Evolutionary conservation across 2,113 vertebrate genomes (phyloP).

Genomic region (Benitochromis conjunctus): DNA sequence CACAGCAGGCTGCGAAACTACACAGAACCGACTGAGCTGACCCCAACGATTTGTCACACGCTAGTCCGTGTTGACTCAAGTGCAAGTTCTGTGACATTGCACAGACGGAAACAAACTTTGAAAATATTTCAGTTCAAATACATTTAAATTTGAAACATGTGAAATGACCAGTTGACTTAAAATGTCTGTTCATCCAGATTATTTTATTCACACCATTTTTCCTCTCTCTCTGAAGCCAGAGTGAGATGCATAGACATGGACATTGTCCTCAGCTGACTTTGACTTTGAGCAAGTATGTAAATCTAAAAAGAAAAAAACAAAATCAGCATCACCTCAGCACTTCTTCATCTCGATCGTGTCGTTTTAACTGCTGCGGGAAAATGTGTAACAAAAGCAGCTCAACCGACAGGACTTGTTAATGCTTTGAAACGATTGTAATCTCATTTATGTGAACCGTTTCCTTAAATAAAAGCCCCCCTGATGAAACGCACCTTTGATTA

Average conservation of each 20-base stretch:
- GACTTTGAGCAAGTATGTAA: background rate
- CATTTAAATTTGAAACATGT: background rate
- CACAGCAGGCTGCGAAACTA: constrained; percentile 1
- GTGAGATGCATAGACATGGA: background rate
- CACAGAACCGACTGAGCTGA: constrained; percentile 12
- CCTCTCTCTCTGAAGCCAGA: background rate
- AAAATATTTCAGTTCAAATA: background rate
- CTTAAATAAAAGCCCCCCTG: background rate
- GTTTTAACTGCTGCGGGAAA: background rate
- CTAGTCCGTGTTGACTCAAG: background rate
- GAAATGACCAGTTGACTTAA: background rate
- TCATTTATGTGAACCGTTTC: background rate
- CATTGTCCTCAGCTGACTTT: background rate
- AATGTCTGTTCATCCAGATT: background rate
- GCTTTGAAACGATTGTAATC: background rate
- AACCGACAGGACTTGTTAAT: background rate
- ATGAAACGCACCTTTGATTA: background rate
- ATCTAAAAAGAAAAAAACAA: background rate
- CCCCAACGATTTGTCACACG: background rate
- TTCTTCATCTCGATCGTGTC: background rate
- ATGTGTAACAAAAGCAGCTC: background rate
- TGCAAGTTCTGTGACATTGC: background rate
- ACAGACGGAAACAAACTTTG: background rate
- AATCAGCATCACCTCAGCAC: background rate
- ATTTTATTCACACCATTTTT: fast-evolving